phyloP scores from a whole-genome alignment of 2,797 vertebrate species.

The Squalus acanthias region DNA sequence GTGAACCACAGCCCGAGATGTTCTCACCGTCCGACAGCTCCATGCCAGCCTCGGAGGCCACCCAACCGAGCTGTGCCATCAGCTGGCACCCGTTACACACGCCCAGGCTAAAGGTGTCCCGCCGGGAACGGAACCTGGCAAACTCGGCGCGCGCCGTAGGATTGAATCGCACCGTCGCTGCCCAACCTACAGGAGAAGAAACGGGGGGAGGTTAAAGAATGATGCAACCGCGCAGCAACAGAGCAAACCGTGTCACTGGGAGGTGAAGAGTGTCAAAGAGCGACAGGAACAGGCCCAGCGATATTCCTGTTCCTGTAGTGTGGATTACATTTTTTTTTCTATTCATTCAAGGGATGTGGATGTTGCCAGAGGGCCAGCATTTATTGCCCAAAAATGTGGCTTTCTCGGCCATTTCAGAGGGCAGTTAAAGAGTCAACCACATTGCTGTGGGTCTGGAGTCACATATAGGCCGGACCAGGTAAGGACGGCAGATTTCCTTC shows the following conservation, averaged over 20 bases:
- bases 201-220: background rate
- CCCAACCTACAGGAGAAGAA: constrained; percentile 68
- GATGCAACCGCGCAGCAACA: background rate
- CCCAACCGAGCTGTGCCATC: constrained; percentile 81
- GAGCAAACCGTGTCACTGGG: too few relatives aligned
- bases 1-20: background rate
- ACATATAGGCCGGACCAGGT: too few relatives aligned
- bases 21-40: constrained; percentile 26
- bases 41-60: constrained; percentile 53
- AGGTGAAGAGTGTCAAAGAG: background rate
- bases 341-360: too few relatives aligned
- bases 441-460: too few relatives aligned
- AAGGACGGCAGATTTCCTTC: too few relatives aligned
- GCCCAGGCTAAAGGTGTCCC: constrained; percentile 79
- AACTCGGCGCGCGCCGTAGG: constrained; percentile 64
- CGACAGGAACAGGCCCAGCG: background rate
- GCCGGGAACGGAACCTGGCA: constrained; percentile 65
- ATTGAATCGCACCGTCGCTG: constrained; percentile 74
- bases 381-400: too few relatives aligned
- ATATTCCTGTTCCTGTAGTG: too few relatives aligned
- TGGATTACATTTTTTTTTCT: too few relatives aligned
- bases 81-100: constrained; percentile 91
- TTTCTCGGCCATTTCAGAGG: too few relatives aligned
- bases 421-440: too few relatives aligned
- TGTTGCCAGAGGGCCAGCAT: too few relatives aligned